Base-by-base conservation (phyloP, 2,797 vertebrate species). In the Cossypha dichroa region DNA sequence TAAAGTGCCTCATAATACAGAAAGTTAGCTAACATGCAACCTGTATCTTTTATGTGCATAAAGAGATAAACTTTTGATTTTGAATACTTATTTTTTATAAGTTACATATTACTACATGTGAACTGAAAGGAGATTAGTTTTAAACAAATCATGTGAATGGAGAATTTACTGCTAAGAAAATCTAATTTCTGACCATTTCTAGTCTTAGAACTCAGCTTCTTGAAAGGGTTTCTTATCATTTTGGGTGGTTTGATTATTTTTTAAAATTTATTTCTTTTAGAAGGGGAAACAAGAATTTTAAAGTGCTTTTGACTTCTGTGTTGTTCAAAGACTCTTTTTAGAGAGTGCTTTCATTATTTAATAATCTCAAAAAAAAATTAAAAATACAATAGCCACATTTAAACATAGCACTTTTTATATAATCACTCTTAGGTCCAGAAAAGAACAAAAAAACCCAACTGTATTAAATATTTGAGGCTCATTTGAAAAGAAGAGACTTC, bases 101-200 rank as follows among this genome's bases (percentile, higher is more conserved):
- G 10, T 26, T 79, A 43, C 11, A 25, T 34, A 55, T 56, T 63
- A 54, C 52, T 89, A 25, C 3, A 2, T 34, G 21, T 6, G 8
- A 20, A 68, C 10, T 22, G 56, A 87, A 93, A 83, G 22, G 7
- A 87, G 2, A 46, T 54, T 48, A 55, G 6, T 13, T 36, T 9
- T 31, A 33, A 88, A 70, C 3, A 78, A 77, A 45, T 29, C 4
- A 58, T 0, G 0, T 19, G 9, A 70, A 19, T 54, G 45, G 31
- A 40, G 10, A 80, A 87, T 41, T 43, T 48, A 51, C 17, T 72
- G 33, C 28, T 87, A 59, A 80, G 55, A 68, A 85, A 85, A 78
- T 29, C 9, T 49, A 8, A 22, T 25, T 77, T 58, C 36, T 58
- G 18, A 58, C 11, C 4, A 45, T 38, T 73, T 62, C 43, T 4